Conservation (phyloP, 1,140 invertebrate genomes). For the Pygmarrhopalites habei region DNA sequence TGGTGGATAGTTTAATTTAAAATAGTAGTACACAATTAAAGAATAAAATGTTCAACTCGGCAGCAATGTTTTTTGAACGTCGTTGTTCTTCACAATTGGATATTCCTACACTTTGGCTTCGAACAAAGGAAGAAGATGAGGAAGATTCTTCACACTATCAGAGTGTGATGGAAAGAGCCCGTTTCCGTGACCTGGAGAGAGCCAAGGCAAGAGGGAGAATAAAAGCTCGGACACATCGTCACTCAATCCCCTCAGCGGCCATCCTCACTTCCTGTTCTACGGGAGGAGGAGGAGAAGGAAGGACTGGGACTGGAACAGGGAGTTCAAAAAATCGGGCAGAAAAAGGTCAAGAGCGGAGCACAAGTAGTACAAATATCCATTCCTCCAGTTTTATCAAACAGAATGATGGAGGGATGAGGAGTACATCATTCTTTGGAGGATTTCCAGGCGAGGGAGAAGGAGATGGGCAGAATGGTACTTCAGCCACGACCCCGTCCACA, state of each 20-base stretch:
- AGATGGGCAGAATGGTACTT: neutral
- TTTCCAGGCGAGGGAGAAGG: neutral
- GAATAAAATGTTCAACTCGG: conserved; percentile 40
- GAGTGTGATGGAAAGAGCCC: neutral
- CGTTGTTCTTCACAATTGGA: conserved; percentile 37
- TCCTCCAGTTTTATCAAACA: neutral
- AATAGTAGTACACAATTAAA: too few species aligned
- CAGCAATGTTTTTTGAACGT: conserved; percentile 36
- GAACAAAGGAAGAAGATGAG: conserved; percentile 23
- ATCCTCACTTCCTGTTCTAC: too few species aligned
- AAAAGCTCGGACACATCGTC: conserved; percentile 18
- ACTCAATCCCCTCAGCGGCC: conserved; percentile 15
- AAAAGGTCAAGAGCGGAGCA: neutral
- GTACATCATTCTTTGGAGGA: neutral
- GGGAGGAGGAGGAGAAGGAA: neutral
- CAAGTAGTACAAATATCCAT: neutral
- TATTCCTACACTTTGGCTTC: conserved; percentile 31
- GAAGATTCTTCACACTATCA: neutral
- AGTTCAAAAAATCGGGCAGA: neutral
- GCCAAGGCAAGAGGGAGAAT: conserved; percentile 7
- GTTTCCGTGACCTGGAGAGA: neutral
- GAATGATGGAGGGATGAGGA: neutral
- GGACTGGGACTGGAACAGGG: neutral
- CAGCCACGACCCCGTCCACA: conserved; percentile 6
- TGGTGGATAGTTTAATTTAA: too few species aligned